Base-by-base conservation (phyloP, 1,140 invertebrate genomes). In the Anastrepha obliqua region DNA sequence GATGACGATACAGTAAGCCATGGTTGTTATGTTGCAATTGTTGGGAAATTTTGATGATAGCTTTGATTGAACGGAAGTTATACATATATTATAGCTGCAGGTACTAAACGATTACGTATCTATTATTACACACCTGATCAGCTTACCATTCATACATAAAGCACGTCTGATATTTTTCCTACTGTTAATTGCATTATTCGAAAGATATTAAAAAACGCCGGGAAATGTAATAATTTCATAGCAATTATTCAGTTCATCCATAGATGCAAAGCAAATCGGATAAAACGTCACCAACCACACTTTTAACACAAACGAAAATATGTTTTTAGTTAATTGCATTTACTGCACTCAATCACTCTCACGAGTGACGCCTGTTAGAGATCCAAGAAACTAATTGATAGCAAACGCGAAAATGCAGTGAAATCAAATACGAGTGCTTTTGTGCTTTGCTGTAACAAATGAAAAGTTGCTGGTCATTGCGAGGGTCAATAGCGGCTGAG, bases 361-460 rank as follows among this genome's bases (percentile, higher is more conserved):
- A 44, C 42, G 13, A 6, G 39, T 44, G 67, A 70, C 67, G 67
- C 2, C 29, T 44, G 13, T 81, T 81, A 81, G 47, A 55, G 17
- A 81, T 55, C 17, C 17, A 81, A n/a, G 74, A 81, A 81, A 81
- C 47, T 55, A 81, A 51, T 58, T 51, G 47, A 81, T 81, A 55
- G 74, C n/a, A 51, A 17, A 81, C 55, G n/a, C 44, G 29, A 29
- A 78, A 58, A 81, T 81, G 74, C 74, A 81, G 67, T 81, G 74
- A 81, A 58, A 20, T 58, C 74, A 58, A 55, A 55, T 44, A 74
- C 42, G 42, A 74, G 67, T n/a, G 42, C 44, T 20, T 81, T 81
- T 2, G n/a, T 81, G 74, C 60, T 47, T 13, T 29, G 67, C 44
- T 44, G 67, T 39, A 74, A 44, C n/a, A 17, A 39, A 15, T 15